Base-by-base conservation (phyloP, 2,888 invertebrate species). In the Acanthopleura granulata region DNA sequence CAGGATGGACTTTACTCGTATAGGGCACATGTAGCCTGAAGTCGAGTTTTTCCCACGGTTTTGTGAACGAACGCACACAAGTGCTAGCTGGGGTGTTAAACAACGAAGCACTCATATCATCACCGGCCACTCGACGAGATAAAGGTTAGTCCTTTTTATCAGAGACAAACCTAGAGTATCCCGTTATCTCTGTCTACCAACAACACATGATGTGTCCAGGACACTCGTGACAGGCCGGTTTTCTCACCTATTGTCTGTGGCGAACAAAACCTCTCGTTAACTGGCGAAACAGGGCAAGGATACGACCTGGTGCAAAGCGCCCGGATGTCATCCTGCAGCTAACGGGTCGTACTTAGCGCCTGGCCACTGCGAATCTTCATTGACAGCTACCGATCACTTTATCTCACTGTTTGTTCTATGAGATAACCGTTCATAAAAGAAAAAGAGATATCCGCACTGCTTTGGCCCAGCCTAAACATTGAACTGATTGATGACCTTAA, bases 1-100 rank as follows among this genome's bases (percentile, higher is more conserved):
- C 84, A 84, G 78, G 85, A 86, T 0, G 86, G 86, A 73, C 85
- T 86, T 72, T 85, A 80, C 1, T 84, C 86, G 57, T 85, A 85
- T 78, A 84, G 85, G 72, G 85, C 76, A 49, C 84, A 74, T 18
- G 85, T 86, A 66, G 85, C 84, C 85, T 86, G 81, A 11, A 82
- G 12, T 6, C 12, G 57, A 18, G 12, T 27, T 66, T 66, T 27
- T 66, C 66, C 66, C 66, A 66, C 66, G 66, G 66, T 66, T 66
- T 66, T 66, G 66, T 66, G 66, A 66, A 66, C 66, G 66, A 66
- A 66, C 27, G 15, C 40, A 40, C 40, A 40, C 6, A 27, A 6
- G 66, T 66, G 22, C 6, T 66, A 66, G 6, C 66, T 66, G 25
- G 27, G 25, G 66, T 27, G 66, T 66, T 66, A 27, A 66, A 16